Conservation (phyloP, 2,113 vertebrate genomes). For the Myiozetetes cayanensis region DNA sequence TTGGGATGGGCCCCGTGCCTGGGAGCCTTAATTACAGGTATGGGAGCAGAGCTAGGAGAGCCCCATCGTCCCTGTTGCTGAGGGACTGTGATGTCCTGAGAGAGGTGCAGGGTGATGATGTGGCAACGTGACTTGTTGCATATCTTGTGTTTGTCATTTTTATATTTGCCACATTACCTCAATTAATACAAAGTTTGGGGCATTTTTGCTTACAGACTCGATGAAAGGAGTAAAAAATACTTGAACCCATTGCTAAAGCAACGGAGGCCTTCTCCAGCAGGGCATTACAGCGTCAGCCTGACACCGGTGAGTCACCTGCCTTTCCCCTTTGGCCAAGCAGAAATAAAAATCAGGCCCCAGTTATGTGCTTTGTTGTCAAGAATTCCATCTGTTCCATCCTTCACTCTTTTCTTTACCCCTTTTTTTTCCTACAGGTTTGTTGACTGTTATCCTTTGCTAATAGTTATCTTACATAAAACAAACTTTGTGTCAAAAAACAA, state of each 20-base stretch:
- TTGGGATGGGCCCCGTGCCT: constrained; percentile 36
- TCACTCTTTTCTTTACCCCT: not conserved
- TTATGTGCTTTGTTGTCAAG: not conserved
- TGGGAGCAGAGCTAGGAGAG: not conserved
- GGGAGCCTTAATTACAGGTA: constrained; percentile 76
- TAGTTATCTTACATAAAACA: not conserved
- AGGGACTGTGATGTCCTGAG: not conserved
- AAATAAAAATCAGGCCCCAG: not conserved
- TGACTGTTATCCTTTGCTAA: rapidly evolving
- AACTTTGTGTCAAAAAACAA: not conserved
- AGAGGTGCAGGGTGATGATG: not conserved
- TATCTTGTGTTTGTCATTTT: not conserved
- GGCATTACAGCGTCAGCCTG: constrained; percentile 50
- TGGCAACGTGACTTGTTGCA: not conserved
- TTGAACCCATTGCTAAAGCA: constrained; percentile 66
- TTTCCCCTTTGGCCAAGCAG: not conserved
- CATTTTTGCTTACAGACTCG: constrained; percentile 68
- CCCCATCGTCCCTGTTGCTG: not conserved
- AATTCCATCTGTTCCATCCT: not conserved
- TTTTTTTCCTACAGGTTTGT: not conserved
- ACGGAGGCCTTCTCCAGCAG: constrained; percentile 61
- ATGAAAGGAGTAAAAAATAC: constrained; percentile 75
- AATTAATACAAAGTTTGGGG: not conserved
- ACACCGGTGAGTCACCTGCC: constrained; percentile 64
- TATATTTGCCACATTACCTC: rapidly evolving